phyloP scores from a whole-genome alignment of 2,113 vertebrate species.

The Macheiramphus alcinus region DNA sequence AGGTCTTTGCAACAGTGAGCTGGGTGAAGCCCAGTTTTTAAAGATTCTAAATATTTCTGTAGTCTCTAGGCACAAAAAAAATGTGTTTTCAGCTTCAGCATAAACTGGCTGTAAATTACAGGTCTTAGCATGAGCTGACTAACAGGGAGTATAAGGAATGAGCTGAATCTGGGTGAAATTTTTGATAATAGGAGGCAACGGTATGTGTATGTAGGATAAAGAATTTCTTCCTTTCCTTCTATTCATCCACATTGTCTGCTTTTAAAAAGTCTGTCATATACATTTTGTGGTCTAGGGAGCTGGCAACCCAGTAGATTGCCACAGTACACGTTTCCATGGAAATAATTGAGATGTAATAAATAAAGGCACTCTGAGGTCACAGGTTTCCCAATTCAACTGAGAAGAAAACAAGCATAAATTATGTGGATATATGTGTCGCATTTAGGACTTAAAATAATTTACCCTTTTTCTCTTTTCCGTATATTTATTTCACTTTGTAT shows the following conservation, averaged over 20 bases:
- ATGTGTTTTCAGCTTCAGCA: slow-evolving; percentile 17
- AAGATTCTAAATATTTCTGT: slow-evolving; percentile 13
- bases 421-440: slow-evolving; percentile 30
- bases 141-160: not conserved
- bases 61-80: not conserved
- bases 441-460: slow-evolving; percentile 16
- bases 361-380: slow-evolving; percentile 75
- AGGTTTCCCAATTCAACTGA: slow-evolving; percentile 72
- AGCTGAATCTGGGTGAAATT: slow-evolving; percentile 26
- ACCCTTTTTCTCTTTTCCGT: not conserved
- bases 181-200: not conserved
- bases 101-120: slow-evolving; percentile 55
- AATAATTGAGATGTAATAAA: slow-evolving; percentile 82
- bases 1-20: slow-evolving; percentile 6
- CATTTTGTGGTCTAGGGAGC: slow-evolving; percentile 64
- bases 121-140: slow-evolving; percentile 40
- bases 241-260: not conserved
- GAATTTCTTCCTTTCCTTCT: slow-evolving; percentile 11
- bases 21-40: not conserved
- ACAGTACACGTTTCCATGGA: slow-evolving; percentile 75
- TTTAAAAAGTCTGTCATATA: slow-evolving; percentile 52
- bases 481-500: slow-evolving; percentile 11
- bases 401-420: slow-evolving; percentile 75
- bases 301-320: slow-evolving; percentile 54
- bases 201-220: not conserved